Percentiles rank a stretch among this genome's conserved stretches.
Evolutionary conservation across 1,140 invertebrate genomes (phyloP).

Genomic region (Neodiprion lecontei): DNA sequence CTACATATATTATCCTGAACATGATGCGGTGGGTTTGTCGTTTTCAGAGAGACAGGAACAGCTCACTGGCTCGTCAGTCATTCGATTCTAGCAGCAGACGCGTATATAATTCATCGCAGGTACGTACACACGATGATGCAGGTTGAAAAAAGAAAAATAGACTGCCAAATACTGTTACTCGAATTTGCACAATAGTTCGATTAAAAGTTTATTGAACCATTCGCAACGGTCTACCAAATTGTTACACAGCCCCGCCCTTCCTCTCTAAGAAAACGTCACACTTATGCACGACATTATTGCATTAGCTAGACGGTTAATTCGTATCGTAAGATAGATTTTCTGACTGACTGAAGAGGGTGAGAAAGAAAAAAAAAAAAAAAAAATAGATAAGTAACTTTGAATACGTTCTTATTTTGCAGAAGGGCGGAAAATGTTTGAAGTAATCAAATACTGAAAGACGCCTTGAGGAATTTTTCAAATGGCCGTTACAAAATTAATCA

Average conservation of each 20-base stretch:
- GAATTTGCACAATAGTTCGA: neutral
- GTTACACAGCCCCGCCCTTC: neutral
- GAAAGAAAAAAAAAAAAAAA: neutral
- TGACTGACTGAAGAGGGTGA: neutral
- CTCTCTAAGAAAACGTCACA: neutral
- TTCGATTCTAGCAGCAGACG: too few relatives aligned
- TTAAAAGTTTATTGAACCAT: slow-evolving; percentile 12
- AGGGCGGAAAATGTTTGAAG: too few relatives aligned
- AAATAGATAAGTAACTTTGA: neutral
- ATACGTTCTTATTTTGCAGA: neutral
- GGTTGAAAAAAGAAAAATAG: neutral
- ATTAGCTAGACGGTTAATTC: too few relatives aligned
- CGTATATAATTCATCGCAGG: neutral
- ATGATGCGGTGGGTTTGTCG: too few relatives aligned
- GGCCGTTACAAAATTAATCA: too few relatives aligned
- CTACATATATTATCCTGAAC: too few relatives aligned
- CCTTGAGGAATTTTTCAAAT: too few relatives aligned
- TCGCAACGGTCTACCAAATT: neutral
- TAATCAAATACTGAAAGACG: too few relatives aligned
- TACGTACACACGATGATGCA: neutral
- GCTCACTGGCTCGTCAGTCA: too few relatives aligned
- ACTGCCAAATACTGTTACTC: neutral
- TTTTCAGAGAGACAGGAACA: too few relatives aligned
- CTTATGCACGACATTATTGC: neutral
- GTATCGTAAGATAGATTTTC: neutral